Base-by-base conservation (phyloP, 2,797 vertebrate species). In the Apodemus agrarius region DNA sequence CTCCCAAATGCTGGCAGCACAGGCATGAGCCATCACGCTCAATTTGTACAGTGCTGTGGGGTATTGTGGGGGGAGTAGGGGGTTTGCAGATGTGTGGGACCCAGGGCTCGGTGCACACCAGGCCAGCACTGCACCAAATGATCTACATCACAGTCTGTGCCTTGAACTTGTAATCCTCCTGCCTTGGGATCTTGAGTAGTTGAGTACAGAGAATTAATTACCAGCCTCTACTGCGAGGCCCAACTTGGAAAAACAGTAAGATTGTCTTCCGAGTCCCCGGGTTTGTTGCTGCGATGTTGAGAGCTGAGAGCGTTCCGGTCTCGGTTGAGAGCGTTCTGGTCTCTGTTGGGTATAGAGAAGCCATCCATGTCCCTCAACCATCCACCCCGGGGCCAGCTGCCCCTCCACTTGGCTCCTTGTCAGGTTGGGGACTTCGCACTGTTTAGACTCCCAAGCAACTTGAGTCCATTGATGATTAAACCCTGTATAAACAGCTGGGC, bases 381-480 rank as follows among this genome's bases (percentile, higher is more conserved):
- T 14, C 12, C 29, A 34, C 63, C 67, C 6, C 26, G 31, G 26
- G n/a, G 69, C 67, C 24, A 29, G 34, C 72, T 76, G 12, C 87
- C 19, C 54, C 54, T 34, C 12, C 10, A 9, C 52, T 59, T 75
- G 17, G 69, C 95, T 46, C 22, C 8, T 31, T 74, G 69, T 59
- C 14, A 49, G 94, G 3, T 26, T 13, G 52, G 52, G 65, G 52
- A 13, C 49, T 89, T 40, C 14, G 12, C 63, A 89, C 95, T 97
- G 96, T 97, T 95, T 94, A 72, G 95, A 52, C 96, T 96, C 87
- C 96, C 37, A 65, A 96, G 94, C 85, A 74, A 65, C 40, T 96
- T 96, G 91, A 19, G 67, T 91, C 97, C 97, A 74, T 98, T 98
- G 97, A 97, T 98, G 96, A 98, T 98, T 98, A 98, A 98, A 98